Conservation (phyloP, 1,140 invertebrate genomes). For the Zaprionus lachaisei region DNA sequence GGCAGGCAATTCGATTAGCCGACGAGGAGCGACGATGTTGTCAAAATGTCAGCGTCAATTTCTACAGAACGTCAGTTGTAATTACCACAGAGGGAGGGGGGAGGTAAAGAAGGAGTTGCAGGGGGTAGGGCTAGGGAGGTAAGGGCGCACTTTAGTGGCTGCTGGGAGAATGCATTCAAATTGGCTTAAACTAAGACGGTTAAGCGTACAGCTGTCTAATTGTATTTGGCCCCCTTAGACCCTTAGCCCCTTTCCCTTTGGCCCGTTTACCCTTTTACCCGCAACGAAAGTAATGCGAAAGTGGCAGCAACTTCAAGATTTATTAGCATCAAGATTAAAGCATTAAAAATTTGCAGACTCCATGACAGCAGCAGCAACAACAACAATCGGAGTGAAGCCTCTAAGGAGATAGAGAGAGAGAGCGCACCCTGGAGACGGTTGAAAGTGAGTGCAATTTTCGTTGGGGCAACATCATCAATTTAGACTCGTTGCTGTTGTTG, state of each 20-base stretch:
- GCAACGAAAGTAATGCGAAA: conserved; percentile 71
- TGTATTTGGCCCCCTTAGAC: conserved; percentile 57
- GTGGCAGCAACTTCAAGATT: conserved; percentile 84
- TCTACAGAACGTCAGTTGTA: conserved; percentile 64
- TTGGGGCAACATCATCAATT: conserved; percentile 76
- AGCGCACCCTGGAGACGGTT: conserved; percentile 24
- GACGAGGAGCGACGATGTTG: conserved; percentile 40
- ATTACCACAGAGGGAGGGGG: conserved; percentile 38
- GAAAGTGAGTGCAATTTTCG: conserved; percentile 81
- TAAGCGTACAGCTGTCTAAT: conserved; percentile 83
- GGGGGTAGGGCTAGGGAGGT: not conserved
- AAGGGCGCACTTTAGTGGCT: conserved; percentile 24
- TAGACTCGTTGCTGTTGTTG: conserved; percentile 49
- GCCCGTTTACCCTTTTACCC: conserved; percentile 16
- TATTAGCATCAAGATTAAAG: conserved; percentile 84
- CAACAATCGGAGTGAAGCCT: conserved; percentile 3
- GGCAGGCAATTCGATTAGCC: conserved; percentile 69
- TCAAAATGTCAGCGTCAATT: conserved; percentile 58
- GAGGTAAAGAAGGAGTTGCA: not conserved
- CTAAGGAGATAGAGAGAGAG: conserved; percentile 26
- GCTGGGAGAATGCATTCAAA: conserved; percentile 73
- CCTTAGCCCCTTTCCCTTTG: not conserved
- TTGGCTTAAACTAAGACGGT: conserved; percentile 83
- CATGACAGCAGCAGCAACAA: not conserved
- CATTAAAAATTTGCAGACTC: conserved; percentile 82